Evolutionary conservation across 2,797 vertebrate genomes (phyloP).

Genomic region (Chelonia mydas): DNA sequence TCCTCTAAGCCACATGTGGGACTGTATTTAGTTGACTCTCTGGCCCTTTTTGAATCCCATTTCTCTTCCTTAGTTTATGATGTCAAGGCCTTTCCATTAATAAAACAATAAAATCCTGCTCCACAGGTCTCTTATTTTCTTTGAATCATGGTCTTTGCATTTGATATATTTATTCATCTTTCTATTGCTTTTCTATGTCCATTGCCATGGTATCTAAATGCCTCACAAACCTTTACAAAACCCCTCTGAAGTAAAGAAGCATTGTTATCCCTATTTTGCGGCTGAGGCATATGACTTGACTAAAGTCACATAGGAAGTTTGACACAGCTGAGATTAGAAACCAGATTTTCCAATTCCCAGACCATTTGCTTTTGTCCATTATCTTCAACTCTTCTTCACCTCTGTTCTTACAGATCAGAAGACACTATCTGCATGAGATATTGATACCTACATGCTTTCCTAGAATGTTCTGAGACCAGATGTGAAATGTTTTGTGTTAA

Average conservation of each 20-base stretch:
- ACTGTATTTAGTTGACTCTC: not conserved
- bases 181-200: not conserved
- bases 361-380: not conserved
- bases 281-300: not conserved
- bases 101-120: not conserved
- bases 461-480: not conserved
- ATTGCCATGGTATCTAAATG: not conserved
- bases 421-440: not conserved
- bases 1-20: not conserved
- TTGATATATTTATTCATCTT: not conserved
- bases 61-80: not conserved
- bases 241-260: not conserved
- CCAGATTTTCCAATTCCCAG: not conserved
- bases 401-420: not conserved
- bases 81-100: not conserved
- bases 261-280: not conserved
- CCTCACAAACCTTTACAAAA: not conserved
- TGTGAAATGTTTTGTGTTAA: not conserved
- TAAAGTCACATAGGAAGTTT: not conserved
- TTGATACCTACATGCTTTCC: not conserved
- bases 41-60: not conserved
- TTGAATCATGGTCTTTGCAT: not conserved
- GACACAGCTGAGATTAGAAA: not conserved
- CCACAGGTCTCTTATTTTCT: not conserved
- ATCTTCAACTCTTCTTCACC: not conserved